Conservation (phyloP, 92 coral and sea anemone genomes). For the Zoanthus solanderi region DNA sequence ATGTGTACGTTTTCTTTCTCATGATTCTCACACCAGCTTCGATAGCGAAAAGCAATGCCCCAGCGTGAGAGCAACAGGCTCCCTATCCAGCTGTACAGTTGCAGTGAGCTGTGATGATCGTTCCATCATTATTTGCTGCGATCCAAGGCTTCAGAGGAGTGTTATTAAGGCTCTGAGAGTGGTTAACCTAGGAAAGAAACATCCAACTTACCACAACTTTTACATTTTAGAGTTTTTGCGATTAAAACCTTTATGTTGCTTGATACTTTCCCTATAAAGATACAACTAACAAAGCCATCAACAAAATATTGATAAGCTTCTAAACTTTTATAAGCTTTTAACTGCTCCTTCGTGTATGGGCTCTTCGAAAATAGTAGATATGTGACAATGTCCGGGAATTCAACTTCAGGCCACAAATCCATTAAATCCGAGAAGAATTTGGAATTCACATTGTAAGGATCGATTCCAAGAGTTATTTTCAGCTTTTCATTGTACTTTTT, state of each 20-base stretch:
- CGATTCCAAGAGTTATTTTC: conserved; percentile 36
- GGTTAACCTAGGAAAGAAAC: conserved; percentile 30
- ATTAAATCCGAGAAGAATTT: no score
- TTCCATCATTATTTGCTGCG: conserved; percentile 32
- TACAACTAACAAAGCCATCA: not conserved
- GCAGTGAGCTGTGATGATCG: conserved; percentile 33
- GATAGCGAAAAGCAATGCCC: conserved; percentile 41
- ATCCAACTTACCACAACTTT: not conserved
- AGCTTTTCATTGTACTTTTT: conserved; percentile 43
- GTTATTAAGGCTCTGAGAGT: conserved; percentile 44
- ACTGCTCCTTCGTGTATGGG: conserved; percentile 63
- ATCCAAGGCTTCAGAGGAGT: conserved; percentile 50
- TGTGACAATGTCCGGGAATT: conserved; percentile 55
- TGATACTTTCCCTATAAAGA: not conserved
- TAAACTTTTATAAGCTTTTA: conserved; percentile 74
- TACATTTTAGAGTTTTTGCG: no score
- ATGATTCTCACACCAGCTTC: conserved; percentile 34
- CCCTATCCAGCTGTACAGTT: conserved; percentile 48
- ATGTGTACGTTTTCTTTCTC: conserved; percentile 62
- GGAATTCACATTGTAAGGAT: conserved; percentile 56
- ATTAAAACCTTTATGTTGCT: no score
- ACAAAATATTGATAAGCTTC: conserved; percentile 23
- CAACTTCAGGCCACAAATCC: conserved; percentile 11
- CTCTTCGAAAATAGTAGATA: conserved; percentile 53
- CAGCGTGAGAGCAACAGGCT: conserved; percentile 42